Conservation (phyloP, 2,113 vertebrate genomes). For the Hyperopisus bebe region DNA sequence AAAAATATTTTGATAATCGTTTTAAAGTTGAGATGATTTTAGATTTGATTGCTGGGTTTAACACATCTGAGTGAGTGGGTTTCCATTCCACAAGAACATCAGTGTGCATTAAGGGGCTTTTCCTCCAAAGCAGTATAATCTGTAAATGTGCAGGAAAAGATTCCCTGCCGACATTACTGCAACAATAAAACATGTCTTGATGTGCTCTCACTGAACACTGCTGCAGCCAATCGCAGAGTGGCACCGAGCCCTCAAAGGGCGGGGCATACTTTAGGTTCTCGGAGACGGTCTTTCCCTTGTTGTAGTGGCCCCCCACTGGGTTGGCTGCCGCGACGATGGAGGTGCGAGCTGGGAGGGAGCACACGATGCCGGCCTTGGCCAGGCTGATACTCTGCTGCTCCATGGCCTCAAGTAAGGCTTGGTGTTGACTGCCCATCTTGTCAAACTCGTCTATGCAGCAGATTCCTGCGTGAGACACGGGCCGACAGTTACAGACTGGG, state of each 20-base stretch:
- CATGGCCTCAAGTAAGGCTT: conserved; percentile 94
- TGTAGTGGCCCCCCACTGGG: conserved; percentile 91
- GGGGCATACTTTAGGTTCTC: conserved; percentile 88
- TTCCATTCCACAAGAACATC: background rate
- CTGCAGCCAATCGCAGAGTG: background rate
- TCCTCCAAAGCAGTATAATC: background rate
- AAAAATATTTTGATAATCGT: background rate
- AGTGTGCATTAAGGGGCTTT: background rate
- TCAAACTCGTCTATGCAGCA: conserved; percentile 99
- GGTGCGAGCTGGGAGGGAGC: conserved; percentile 85
- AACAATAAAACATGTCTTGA: background rate
- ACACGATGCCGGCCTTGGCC: conserved; percentile 93
- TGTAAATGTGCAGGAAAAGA: background rate
- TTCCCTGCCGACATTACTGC: background rate
- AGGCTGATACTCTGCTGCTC: conserved; percentile 97
- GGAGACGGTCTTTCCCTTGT: conserved; percentile 90
- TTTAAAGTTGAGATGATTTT: background rate
- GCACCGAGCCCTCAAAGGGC: background rate
- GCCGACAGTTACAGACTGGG: background rate
- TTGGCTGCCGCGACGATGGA: conserved; percentile 93
- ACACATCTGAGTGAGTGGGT: background rate
- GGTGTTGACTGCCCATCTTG: conserved; percentile 92
- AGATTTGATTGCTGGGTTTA: background rate
- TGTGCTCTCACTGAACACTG: background rate
- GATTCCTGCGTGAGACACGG: conserved; percentile 61